These are phyloP conservation scores for Etheostoma perlongum DNA, from an alignment of 2,797 vertebrate species.

Conservation along the genomic window DNA sequence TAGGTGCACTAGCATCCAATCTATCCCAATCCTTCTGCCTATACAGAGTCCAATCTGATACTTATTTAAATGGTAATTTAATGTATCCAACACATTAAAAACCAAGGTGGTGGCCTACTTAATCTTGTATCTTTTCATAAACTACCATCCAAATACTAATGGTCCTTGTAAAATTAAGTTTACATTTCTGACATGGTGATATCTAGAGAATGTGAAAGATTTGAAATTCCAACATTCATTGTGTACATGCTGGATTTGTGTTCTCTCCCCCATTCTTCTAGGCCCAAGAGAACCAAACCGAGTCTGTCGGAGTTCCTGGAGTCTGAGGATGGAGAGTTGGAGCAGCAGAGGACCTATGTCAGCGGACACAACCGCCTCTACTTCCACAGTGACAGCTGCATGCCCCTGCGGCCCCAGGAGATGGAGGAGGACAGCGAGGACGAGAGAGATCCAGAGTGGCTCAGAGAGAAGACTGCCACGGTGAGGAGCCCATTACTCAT, in stretches of 20 bases:
- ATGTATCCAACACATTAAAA: no score
- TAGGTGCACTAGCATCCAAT: background rate
- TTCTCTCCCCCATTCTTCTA: slow-evolving; percentile 51
- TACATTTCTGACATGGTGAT: background rate
- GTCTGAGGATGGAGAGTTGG: slow-evolving; percentile 95
- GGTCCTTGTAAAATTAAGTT: no score
- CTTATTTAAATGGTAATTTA: no score
- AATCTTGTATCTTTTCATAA: no score
- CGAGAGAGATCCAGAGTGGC: slow-evolving; percentile 97
- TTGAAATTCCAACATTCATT: background rate
- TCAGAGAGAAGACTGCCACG: slow-evolving; percentile 97
- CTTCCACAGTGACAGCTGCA: slow-evolving; percentile 98
- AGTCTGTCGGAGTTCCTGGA: slow-evolving; percentile 98
- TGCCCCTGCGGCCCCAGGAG: slow-evolving; percentile 97
- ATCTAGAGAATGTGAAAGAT: background rate
- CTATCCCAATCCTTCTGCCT: no score
- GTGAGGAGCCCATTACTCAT: slow-evolving; percentile 79
- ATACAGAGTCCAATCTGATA: no score
- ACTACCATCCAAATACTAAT: no score
- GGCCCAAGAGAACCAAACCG: slow-evolving; percentile 97
- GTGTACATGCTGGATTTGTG: background rate
- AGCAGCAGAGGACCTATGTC: slow-evolving; percentile 96
- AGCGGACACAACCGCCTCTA: slow-evolving; percentile 98
- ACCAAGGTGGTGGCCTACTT: no score
- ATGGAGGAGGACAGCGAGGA: slow-evolving; percentile 99